Evolutionary conservation across 1,140 invertebrate species (phyloP).

Genomic region (Oreohelix idahoensis): DNA sequence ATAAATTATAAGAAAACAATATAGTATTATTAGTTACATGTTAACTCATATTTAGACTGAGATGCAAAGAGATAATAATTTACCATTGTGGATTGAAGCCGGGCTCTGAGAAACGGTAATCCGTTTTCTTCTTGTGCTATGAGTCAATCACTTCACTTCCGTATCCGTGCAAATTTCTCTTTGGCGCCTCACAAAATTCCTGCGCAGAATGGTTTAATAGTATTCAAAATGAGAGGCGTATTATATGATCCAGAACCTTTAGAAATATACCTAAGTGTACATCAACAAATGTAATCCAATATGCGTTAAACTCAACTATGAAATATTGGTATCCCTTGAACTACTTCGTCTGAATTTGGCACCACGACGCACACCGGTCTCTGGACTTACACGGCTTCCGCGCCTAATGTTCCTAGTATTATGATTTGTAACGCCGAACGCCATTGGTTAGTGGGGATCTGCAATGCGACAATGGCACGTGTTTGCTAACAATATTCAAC

Average conservation of each 20-base stretch:
- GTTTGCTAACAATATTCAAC: background rate
- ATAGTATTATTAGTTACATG: background rate
- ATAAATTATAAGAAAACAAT: background rate
- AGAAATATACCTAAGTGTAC: background rate
- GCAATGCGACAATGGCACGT: constrained; percentile 45
- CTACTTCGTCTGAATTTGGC: constrained; percentile 34
- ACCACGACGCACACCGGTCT: constrained; percentile 28
- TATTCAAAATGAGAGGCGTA: background rate
- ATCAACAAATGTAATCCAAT: background rate
- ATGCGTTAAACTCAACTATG: background rate
- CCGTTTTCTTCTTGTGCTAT: background rate
- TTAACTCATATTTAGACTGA: background rate
- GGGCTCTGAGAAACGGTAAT: background rate
- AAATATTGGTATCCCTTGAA: constrained; percentile 14
- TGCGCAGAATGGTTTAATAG: background rate
- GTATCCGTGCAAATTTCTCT: constrained; percentile 37
- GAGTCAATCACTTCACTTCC: constrained; percentile 42
- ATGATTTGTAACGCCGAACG: constrained; percentile 35
- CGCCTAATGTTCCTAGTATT: constrained; percentile 30
- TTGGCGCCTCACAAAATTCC: constrained; percentile 32
- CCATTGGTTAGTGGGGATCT: constrained; percentile 43
- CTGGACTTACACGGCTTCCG: constrained; percentile 40
- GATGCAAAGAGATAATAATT: constrained; percentile 6
- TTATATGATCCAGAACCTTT: background rate
- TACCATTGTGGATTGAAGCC: constrained; percentile 33